Evolutionary conservation across 2,888 invertebrate genomes (phyloP).

Genomic region (Campoplex capitator): DNA sequence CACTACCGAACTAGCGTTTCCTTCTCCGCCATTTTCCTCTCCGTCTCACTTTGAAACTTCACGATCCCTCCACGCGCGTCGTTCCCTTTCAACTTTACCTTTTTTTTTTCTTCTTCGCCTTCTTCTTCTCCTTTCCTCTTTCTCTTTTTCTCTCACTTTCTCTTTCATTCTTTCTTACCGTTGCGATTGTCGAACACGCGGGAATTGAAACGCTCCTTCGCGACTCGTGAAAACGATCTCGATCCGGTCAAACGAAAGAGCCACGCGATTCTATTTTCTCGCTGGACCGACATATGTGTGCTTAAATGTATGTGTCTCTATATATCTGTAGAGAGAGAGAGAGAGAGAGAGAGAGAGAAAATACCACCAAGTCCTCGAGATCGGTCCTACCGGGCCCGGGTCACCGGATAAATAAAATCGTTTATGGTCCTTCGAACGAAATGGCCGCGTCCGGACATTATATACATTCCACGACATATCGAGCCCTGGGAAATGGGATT

Average conservation of each 20-base stretch:
- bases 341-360: slow-evolving; percentile 41
- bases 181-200: slow-evolving; percentile 70
- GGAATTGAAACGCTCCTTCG: slow-evolving; percentile 81
- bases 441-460: slow-evolving; percentile 50
- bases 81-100: slow-evolving; percentile 48
- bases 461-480: slow-evolving; percentile 64
- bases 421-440: slow-evolving; percentile 72
- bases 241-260: slow-evolving; percentile 74
- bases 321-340: slow-evolving; percentile 2
- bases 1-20: slow-evolving; percentile 54
- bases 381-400: slow-evolving; percentile 47
- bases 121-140: slow-evolving; percentile 16
- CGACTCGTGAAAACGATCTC: slow-evolving; percentile 74
- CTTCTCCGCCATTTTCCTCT: slow-evolving; percentile 51
- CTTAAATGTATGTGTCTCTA: not conserved
- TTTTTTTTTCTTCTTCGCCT: slow-evolving; percentile 24
- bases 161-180: slow-evolving; percentile 39
- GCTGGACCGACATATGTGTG: slow-evolving; percentile 30
- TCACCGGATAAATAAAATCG: slow-evolving; percentile 73
- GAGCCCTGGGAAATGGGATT: slow-evolving; percentile 77
- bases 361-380: slow-evolving; percentile 53
- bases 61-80: slow-evolving; percentile 28
- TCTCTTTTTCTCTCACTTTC: slow-evolving; percentile 21
- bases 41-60: slow-evolving; percentile 50
- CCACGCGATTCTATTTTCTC: slow-evolving; percentile 78